phyloP scores from a whole-genome alignment of 1,140 invertebrate genomes.

The Dreissena rostriformis region DNA sequence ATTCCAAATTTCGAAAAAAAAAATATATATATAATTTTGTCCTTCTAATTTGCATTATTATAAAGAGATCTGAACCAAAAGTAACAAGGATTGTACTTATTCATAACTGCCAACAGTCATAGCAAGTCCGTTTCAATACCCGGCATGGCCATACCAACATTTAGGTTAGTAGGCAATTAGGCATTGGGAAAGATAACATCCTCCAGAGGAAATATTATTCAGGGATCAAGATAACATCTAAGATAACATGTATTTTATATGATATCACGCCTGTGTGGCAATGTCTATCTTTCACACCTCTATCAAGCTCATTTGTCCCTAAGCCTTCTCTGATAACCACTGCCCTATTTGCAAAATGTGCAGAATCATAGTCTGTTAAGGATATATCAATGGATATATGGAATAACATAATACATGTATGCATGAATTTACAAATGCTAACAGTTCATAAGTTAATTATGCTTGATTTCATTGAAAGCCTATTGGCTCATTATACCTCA shows the following conservation, averaged over 20 bases:
- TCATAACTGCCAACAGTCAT: neutral
- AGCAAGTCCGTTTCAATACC: neutral
- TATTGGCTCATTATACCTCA: too few relatives aligned
- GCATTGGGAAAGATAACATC: neutral
- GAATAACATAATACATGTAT: too few relatives aligned
- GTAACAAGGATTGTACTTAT: neutral
- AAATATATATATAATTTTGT: too few relatives aligned
- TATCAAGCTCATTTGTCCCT: neutral
- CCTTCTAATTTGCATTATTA: neutral
- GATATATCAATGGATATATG: neutral
- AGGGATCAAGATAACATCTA: neutral
- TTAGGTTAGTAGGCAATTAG: neutral
- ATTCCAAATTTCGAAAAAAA: too few relatives aligned
- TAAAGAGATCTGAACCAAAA: neutral
- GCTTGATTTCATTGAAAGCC: too few relatives aligned
- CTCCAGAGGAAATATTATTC: neutral
- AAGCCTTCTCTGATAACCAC: neutral
- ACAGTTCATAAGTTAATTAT: too few relatives aligned
- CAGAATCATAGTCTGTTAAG: neutral
- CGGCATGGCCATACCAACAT: neutral
- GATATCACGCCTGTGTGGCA: neutral
- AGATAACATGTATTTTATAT: constrained; percentile 7
- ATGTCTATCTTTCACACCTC: neutral
- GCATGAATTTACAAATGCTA: too few relatives aligned
- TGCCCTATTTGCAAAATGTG: neutral